Evolutionary conservation across 2,888 invertebrate genomes (phyloP), one percentile per base, ranked within the genome.

Genomic region (Chouioia cunea): DNA sequence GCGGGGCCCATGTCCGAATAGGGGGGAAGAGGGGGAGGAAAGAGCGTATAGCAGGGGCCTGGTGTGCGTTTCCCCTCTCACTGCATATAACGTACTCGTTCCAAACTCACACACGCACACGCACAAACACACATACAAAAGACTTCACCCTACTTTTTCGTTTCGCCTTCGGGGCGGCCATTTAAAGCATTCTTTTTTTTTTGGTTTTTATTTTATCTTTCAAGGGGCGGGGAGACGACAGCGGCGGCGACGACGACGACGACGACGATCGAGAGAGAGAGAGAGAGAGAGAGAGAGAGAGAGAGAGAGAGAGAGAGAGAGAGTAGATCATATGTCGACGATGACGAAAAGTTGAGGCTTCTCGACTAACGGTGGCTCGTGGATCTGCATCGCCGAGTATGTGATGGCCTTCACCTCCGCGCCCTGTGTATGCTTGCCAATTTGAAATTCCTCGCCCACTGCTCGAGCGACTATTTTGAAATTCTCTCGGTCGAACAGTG

Each of bases 381-480:
- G 87, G 75, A 95, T 90, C 88, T 99, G 98, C 99, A 99, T 99
- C 66, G 97, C 97, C 8, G 99, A 98, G 87, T 99, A 99, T 4
- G 99, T 99, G 76, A 99, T 99, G 44, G 99, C 99, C 86, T 99
- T 99, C 2, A 99, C 97, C 88, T 99, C 99, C 2, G 96, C 93
- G 15, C 98, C 99, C 87, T 97, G 99, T 0, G 97, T 96, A 88
- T 99, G 99, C 86, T 96, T 97, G 1, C 92, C 92, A 67, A 98
- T 88, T 79, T 91, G 90, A 86, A 99, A 99, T 79, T 94, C 93
- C 87, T 99, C 99, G n/a, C 99, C 98, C 81, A 92, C 95, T 4
- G 89, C 90, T 71, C 82, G 85, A 2, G 90, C 90, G 77, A 91
- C 92, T 80, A 98, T 94, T 80, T 89, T 91, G 83, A 95, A 95